Conservation (phyloP, 2,888 invertebrate genomes). For the Parnassius mnemosyne region DNA sequence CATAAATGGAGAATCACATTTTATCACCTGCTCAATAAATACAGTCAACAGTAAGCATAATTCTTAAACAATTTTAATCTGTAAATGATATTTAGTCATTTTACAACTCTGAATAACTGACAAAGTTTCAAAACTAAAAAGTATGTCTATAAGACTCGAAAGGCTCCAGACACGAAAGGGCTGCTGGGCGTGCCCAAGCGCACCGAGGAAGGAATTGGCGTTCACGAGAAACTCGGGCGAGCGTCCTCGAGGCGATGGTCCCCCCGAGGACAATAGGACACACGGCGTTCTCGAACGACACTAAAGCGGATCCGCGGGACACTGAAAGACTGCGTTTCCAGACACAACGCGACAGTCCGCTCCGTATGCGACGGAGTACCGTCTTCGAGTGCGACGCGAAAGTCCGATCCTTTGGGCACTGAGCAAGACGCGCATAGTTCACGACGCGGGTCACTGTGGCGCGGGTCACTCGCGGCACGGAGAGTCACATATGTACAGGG, state of each 20-base stretch:
- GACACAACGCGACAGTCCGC: constrained; percentile 8
- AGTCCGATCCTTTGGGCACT: neutral
- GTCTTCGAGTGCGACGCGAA: constrained; percentile 13
- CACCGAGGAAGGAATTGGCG: constrained; percentile 24
- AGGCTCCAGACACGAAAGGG: constrained; percentile 32
- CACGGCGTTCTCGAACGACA: constrained; percentile 11
- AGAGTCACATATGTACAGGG: constrained; percentile 10
- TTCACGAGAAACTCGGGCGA: constrained; percentile 20
- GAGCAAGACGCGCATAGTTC: constrained; percentile 12
- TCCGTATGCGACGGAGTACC: constrained; percentile 18
- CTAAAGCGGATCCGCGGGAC: constrained; percentile 14
- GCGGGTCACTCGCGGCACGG: constrained; percentile 33
- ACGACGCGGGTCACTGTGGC: constrained; percentile 15
- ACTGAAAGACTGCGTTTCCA: neutral
- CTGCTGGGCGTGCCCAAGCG: constrained; percentile 32
- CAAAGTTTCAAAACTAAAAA: constrained; percentile 61
- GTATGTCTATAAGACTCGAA: constrained; percentile 41
- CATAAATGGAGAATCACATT: constrained; percentile 74
- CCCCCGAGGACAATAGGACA: constrained; percentile 12
- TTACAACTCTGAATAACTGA: constrained; percentile 66
- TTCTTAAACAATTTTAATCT: constrained; percentile 74
- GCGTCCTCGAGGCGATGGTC: constrained; percentile 16
- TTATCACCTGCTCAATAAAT: constrained; percentile 79
- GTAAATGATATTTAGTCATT: constrained; percentile 76
- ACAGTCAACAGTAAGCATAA: constrained; percentile 81